Percentiles rank a stretch among this genome's conserved stretches.
phyloP scores from a whole-genome alignment of 2,113 vertebrate genomes.

The Dipodomys ordii region DNA sequence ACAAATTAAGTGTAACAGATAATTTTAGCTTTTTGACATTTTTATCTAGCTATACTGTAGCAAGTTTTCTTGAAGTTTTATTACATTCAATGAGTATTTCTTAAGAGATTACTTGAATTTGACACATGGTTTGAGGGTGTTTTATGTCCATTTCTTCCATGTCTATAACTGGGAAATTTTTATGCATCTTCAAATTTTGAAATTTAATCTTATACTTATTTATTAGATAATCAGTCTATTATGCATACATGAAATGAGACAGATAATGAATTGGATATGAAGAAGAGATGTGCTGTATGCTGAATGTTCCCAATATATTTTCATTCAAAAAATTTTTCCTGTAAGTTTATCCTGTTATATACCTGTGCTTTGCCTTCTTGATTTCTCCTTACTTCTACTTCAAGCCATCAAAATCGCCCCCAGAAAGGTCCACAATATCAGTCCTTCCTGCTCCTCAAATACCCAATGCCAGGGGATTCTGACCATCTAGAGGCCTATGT shows the following conservation, averaged over 20 bases:
- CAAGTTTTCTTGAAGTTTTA: slow-evolving; percentile 51
- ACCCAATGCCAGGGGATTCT: background rate
- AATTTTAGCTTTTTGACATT: slow-evolving; percentile 30
- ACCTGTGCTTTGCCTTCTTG: background rate
- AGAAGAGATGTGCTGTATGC: slow-evolving; percentile 21
- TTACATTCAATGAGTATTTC: slow-evolving; percentile 16
- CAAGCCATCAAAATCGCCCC: background rate
- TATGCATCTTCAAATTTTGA: slow-evolving; percentile 56
- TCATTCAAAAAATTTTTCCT: slow-evolving; percentile 21
- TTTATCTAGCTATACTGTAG: background rate
- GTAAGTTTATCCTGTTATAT: background rate
- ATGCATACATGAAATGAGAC: slow-evolving; percentile 61
- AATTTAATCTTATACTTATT: slow-evolving; percentile 66
- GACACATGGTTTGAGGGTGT: background rate
- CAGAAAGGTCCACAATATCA: background rate
- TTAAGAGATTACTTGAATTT: slow-evolving; percentile 48
- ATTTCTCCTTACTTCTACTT: background rate
- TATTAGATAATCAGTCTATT: slow-evolving; percentile 54
- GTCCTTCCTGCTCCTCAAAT: background rate
- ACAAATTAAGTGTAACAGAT: slow-evolving; percentile 21
- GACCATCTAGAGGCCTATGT: background rate
- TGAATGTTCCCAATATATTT: slow-evolving; percentile 31
- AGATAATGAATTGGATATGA: slow-evolving; percentile 53
- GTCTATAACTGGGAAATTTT: slow-evolving; percentile 4
- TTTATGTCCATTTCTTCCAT: slow-evolving; percentile 46